phyloP scores from a whole-genome alignment of 2,113 vertebrate species.

The Ia io region DNA sequence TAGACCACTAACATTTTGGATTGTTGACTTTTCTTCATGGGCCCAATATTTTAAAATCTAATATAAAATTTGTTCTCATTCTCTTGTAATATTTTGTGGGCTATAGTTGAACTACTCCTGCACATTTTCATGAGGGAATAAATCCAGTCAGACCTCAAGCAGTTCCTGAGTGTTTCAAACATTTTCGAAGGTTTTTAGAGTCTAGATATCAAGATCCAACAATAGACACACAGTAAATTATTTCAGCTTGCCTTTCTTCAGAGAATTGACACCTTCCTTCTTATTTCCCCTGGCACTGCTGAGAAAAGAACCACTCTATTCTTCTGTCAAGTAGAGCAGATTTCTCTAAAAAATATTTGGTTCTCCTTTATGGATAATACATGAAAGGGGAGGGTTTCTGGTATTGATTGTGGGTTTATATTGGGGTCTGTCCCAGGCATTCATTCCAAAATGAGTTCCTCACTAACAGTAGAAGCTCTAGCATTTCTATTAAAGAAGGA shows the following conservation, averaged over 20 bases:
- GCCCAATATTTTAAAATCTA: neutral
- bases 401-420: slow-evolving; percentile 31
- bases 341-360: slow-evolving; percentile 23
- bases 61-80: slow-evolving; percentile 47
- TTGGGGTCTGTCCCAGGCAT: neutral
- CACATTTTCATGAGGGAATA: slow-evolving; percentile 40
- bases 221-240: slow-evolving; percentile 41
- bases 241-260: slow-evolving; percentile 36
- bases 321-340: slow-evolving; percentile 30
- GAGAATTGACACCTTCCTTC: slow-evolving; percentile 42
- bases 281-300: slow-evolving; percentile 29
- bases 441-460: slow-evolving; percentile 49
- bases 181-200: slow-evolving; percentile 46
- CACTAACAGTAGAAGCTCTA: neutral
- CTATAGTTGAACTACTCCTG: neutral
- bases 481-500: slow-evolving; percentile 24
- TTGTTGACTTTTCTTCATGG: slow-evolving; percentile 17
- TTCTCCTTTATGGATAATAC: slow-evolving; percentile 46
- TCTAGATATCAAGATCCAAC: slow-evolving; percentile 34
- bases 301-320: slow-evolving; percentile 38
- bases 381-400: neutral
- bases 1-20: neutral
- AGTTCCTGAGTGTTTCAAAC: slow-evolving; percentile 12
- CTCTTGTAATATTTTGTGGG: neutral
- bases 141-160: neutral